Evolutionary conservation across 92 coral and sea anemone genomes (phyloP), one percentile per base, ranked within the genome.

Genomic region (Pocillopora grandis): DNA sequence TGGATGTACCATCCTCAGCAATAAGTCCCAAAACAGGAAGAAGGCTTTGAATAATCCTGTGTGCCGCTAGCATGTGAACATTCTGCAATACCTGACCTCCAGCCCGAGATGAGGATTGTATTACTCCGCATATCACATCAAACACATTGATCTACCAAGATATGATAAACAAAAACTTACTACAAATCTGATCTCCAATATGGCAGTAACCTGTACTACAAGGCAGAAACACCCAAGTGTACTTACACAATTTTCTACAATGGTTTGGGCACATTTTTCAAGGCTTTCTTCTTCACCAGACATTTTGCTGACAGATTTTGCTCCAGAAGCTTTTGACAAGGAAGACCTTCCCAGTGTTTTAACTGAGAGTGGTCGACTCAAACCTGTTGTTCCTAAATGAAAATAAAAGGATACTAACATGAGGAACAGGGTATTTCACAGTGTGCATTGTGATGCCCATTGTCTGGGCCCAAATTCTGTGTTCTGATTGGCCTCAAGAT

Each of bases 51-150:
- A 92, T 77, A 68, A 97, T 90, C 85, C 93, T 89, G 81, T 90
- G 92, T 20, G 93, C 95, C 67, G 93, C 91, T 83, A 97, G 85
- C 88, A 94, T 87, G 77, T 94, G 87, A 17, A 96, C 86, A 78
- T 96, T 96, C 74, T 96, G 99, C 72, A 94, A 87, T 0, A 92
- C 87, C 68, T 95, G 99, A 2, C 99, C 99, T 78, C 99, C 99
- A 65, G 98, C 98, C 55, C 99, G 91, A 72, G 94, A 95, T 67
- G 99, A 96, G 55, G 94, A 80, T 49, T 93, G 89, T 84, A 96
- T 89, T 17, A 91, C 92, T 72, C 92, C 88, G 75, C 97, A 94
- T 80, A 96, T 84, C 33, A 89, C 89, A 42, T 96, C 98, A 86
- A 94, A 93, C 58, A 96, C 88, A 79, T 89, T 89, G 69, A 96